These are phyloP conservation scores for Drosophila multiciliata DNA, from an alignment of 2,888 invertebrate genomes.

Conservation along the genomic window DNA sequence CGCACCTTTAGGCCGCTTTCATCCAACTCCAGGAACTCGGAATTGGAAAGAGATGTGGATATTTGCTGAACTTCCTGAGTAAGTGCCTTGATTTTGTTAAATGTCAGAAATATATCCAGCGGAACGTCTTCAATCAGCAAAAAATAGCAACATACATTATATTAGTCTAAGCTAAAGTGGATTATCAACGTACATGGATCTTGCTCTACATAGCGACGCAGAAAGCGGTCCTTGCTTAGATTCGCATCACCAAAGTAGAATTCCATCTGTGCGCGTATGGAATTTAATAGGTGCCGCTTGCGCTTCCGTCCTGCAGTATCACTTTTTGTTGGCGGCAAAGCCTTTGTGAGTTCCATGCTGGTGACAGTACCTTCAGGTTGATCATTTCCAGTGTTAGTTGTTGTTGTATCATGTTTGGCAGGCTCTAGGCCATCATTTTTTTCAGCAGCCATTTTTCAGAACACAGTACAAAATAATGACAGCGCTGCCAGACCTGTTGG, in stretches of 20 bases:
- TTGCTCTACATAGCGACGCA: conserved; percentile 89
- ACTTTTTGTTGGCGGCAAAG: conserved; percentile 13
- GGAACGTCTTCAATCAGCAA: conserved; percentile 87
- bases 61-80: conserved; percentile 89
- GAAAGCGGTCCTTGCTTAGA: conserved; percentile 94
- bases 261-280: conserved; percentile 94
- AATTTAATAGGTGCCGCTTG: conserved; percentile 89
- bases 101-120: conserved; percentile 89
- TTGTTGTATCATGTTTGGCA: neutral
- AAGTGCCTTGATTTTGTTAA: conserved; percentile 92
- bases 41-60: conserved; percentile 91
- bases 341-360: neutral
- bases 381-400: neutral
- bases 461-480: neutral
- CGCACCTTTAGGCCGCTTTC: conserved; percentile 90
- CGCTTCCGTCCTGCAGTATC: conserved; percentile 86
- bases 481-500: conserved; percentile 27
- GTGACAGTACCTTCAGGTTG: neutral
- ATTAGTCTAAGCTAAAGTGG: neutral
- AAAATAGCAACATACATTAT: neutral
- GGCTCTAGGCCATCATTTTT: conserved; percentile 31
- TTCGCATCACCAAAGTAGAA: conserved; percentile 98
- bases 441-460: conserved; percentile 49
- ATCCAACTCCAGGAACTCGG: conserved; percentile 89
- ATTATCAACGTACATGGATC: conserved; percentile 87